Conservation (phyloP, 2,113 vertebrate species). For the Platycercus adscitus region DNA sequence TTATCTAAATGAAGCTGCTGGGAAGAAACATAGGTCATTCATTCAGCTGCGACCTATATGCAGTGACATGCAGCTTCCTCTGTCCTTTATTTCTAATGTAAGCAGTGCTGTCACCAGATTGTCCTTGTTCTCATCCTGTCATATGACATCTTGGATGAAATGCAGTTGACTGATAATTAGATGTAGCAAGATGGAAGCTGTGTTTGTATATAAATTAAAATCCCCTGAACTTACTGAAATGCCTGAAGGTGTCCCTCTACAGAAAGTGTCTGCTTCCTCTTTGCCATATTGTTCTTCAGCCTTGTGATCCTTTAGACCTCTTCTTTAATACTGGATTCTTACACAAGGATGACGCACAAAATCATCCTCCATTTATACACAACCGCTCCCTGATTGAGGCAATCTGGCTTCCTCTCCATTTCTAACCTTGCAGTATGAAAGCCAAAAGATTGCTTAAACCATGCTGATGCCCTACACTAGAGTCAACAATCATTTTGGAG, state of each 20-base stretch:
- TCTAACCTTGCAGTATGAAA: neutral
- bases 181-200: slow-evolving; percentile 27
- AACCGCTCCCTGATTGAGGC: neutral
- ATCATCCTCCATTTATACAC: neutral
- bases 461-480: fast-evolving
- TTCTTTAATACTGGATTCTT: neutral
- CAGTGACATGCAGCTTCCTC: slow-evolving; percentile 2
- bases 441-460: neutral
- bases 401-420: neutral
- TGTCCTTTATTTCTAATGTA: slow-evolving; percentile 29
- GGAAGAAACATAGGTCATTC: slow-evolving; percentile 12
- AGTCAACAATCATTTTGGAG: neutral
- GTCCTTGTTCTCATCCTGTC: slow-evolving; percentile 38
- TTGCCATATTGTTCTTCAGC: neutral
- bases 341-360: neutral
- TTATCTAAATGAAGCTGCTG: slow-evolving; percentile 10
- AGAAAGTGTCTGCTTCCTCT: neutral
- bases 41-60: neutral
- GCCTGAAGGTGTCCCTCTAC: neutral
- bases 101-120: slow-evolving; percentile 14
- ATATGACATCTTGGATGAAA: slow-evolving; percentile 31
- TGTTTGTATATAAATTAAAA: neutral
- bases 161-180: slow-evolving; percentile 21
- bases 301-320: neutral
- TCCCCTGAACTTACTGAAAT: neutral